Evolutionary conservation across 2,888 invertebrate species (phyloP).

Genomic region (Callosobruchus maculatus): DNA sequence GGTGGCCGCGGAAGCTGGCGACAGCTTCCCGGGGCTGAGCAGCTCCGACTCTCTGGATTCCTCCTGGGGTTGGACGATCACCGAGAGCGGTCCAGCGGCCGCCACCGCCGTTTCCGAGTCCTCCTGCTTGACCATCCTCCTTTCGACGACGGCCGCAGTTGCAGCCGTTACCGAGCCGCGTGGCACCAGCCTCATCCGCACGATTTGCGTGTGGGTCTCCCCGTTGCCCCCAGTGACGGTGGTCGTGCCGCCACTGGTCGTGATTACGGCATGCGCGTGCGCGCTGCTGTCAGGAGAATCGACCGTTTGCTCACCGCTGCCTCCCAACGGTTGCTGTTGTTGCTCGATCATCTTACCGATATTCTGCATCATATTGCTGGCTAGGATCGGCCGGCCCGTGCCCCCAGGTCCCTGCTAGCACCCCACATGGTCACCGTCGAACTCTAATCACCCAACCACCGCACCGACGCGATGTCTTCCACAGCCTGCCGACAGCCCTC

Average conservation of each 20-base stretch:
- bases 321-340: constrained; percentile 33
- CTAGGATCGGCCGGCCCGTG: neutral
- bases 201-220: constrained; percentile 47
- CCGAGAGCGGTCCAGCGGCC: constrained; percentile 52
- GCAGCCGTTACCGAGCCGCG: constrained; percentile 25
- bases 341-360: constrained; percentile 60
- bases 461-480: neutral
- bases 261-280: constrained; percentile 35
- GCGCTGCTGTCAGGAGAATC: constrained; percentile 50
- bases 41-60: constrained; percentile 59
- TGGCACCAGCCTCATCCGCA: constrained; percentile 50
- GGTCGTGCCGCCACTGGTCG: neutral
- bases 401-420: neutral
- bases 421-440: neutral
- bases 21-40: constrained; percentile 57
- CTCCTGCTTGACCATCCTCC: constrained; percentile 49
- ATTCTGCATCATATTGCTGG: constrained; percentile 53
- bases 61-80: constrained; percentile 58
- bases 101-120: constrained; percentile 22
- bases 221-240: constrained; percentile 36
- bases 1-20: constrained; percentile 61
- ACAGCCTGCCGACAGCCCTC: neutral
- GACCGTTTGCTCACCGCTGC: constrained; percentile 52
- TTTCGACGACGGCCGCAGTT: constrained; percentile 40
- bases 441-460: neutral